Percentiles rank a stretch among this genome's conserved stretches.
Conservation (phyloP, 2,888 invertebrate genomes). For the Sinotaia quadrata region DNA sequence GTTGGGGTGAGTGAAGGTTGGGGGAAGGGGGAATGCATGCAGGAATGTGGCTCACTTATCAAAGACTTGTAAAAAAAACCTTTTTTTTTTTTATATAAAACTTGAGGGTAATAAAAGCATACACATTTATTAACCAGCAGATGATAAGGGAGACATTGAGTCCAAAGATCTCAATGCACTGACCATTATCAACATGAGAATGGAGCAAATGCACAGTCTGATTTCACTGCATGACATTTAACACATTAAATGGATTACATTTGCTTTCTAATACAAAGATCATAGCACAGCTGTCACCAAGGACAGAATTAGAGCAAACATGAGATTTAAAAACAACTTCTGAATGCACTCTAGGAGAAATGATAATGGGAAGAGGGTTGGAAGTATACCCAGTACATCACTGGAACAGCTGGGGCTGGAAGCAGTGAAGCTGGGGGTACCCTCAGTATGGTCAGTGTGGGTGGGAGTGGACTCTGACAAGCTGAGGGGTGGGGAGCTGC, state of each 20-base stretch:
- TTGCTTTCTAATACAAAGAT: no score
- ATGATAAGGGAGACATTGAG: no score
- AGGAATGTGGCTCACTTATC: not conserved
- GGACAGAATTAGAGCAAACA: no score
- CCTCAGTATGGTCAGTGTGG: constrained; percentile 86
- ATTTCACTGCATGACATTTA: no score
- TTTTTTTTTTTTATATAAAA: not conserved
- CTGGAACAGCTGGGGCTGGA: constrained; percentile 83
- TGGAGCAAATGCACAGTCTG: no score
- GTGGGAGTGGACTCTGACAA: constrained; percentile 83
- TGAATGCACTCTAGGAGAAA: no score
- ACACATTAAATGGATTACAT: no score
- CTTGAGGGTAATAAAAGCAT: not conserved
- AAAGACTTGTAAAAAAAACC: not conserved
- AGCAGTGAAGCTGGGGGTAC: constrained; percentile 97
- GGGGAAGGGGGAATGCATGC: not conserved
- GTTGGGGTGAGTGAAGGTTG: not conserved
- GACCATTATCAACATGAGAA: no score
- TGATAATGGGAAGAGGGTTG: not conserved
- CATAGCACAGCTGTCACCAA: no score
- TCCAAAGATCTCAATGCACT: no score
- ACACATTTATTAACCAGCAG: no score
- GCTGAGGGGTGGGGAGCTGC: constrained; percentile 69
- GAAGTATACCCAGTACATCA: constrained; percentile 60
- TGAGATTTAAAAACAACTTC: no score